These are phyloP conservation scores for Lithophane semibrunnea DNA, from an alignment of 2,888 invertebrate species.

Conservation along the genomic window DNA sequence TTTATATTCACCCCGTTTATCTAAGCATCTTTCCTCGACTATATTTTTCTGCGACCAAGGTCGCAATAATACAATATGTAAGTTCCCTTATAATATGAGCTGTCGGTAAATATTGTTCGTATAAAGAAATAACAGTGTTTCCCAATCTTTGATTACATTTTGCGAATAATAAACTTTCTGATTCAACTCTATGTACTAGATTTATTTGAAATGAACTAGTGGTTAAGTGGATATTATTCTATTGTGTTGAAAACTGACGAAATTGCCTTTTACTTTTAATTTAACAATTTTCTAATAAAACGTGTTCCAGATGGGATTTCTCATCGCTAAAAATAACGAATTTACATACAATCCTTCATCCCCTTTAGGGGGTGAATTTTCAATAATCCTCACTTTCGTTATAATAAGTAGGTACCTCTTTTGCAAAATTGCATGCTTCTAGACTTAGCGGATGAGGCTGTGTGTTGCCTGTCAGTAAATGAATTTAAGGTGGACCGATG, in stretches of 20 bases:
- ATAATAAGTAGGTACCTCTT: too few species aligned
- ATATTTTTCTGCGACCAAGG: conserved; percentile 1
- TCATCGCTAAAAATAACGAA: too few species aligned
- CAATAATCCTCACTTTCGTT: too few species aligned
- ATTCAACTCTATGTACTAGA: neutral
- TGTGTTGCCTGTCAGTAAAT: too few species aligned
- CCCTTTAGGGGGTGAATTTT: too few species aligned
- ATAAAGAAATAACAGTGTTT: conserved; percentile 34
- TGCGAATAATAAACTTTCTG: conserved; percentile 29
- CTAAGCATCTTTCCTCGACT: neutral
- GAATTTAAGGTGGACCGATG: too few species aligned
- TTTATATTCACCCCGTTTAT: neutral
- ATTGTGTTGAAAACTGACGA: neutral
- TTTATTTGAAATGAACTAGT: conserved; percentile 25
- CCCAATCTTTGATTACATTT: conserved; percentile 45
- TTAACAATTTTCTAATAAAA: neutral
- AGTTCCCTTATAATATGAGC: conserved; percentile 8
- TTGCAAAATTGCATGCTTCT: too few species aligned
- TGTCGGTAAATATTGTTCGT: conserved; percentile 31
- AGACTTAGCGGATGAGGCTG: too few species aligned
- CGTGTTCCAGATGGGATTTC: too few species aligned
- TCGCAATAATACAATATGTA: conserved; percentile 9
- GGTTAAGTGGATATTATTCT: neutral
- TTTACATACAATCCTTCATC: too few species aligned
- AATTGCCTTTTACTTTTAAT: neutral